Conservation (phyloP, 2,888 invertebrate genomes). For the Leucophenga montana region DNA sequence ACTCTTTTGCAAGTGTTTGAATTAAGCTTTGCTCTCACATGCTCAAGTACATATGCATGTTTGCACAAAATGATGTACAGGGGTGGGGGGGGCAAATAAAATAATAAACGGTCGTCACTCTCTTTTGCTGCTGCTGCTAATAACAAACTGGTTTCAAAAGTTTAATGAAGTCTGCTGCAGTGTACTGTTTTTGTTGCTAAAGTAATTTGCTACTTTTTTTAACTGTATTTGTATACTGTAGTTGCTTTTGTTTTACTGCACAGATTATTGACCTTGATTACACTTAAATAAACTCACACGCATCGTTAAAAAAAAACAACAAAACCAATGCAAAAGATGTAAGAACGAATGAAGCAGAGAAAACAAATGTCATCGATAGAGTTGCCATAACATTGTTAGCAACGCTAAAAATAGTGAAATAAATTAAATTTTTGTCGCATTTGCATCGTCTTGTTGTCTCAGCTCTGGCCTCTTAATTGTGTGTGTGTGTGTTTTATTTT, state of each 20-base stretch:
- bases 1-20: no score
- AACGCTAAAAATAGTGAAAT: slow-evolving; percentile 10
- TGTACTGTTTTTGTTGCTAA: slow-evolving; percentile 46
- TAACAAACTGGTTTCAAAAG: slow-evolving; percentile 56
- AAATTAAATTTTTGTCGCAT: slow-evolving; percentile 33
- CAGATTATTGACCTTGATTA: slow-evolving; percentile 64
- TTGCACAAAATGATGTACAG: slow-evolving; percentile 7
- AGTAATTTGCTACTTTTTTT: no score
- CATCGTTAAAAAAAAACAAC: not conserved
- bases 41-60: not conserved
- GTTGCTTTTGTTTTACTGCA: slow-evolving; percentile 26
- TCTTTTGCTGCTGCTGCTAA: not conserved
- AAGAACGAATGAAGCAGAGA: no score
- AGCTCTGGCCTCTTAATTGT: slow-evolving; percentile 34
- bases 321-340: no score
- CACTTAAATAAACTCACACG: slow-evolving; percentile 30
- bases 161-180: slow-evolving; percentile 60
- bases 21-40: no score
- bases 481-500: not conserved
- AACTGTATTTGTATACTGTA: slow-evolving; percentile 52
- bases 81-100: not conserved
- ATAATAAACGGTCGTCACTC: not conserved
- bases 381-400: no score
- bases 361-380: no score
- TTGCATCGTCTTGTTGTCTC: slow-evolving; percentile 32